A percentile compares a stretch with the other conserved stretches of the same genome.
These are phyloP conservation scores for Charaxes varanes DNA, from an alignment of 1,140 invertebrate species.

Conservation along the genomic window DNA sequence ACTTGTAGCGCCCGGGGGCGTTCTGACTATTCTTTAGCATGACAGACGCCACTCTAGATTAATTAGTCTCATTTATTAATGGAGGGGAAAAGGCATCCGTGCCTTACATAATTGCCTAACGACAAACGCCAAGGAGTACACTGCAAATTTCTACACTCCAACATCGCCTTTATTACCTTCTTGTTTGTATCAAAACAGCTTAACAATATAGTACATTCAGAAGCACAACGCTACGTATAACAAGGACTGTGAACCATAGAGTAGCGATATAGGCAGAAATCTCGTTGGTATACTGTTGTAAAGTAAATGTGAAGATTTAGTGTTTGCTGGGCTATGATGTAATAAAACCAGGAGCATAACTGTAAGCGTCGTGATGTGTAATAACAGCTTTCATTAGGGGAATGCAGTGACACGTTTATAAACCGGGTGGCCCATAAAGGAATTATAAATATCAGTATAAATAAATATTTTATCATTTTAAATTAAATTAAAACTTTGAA, in stretches of 20 bases:
- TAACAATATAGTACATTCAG: slow-evolving; percentile 5
- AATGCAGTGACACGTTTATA: slow-evolving; percentile 9
- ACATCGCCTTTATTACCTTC: slow-evolving; percentile 8
- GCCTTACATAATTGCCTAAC: slow-evolving; percentile 18
- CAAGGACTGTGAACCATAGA: slow-evolving; percentile 6
- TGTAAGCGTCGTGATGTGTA: slow-evolving; percentile 14
- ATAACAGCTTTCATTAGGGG: slow-evolving; percentile 19
- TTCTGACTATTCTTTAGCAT: slow-evolving; percentile 62
- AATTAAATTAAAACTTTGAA: no score
- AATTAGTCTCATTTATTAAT: slow-evolving; percentile 65
- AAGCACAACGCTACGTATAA: not conserved
- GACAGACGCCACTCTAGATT: slow-evolving; percentile 63
- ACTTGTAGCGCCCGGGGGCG: slow-evolving; percentile 39
- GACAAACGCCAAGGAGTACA: slow-evolving; percentile 3
- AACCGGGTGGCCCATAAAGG: slow-evolving; percentile 10
- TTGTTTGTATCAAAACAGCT: slow-evolving; percentile 1
- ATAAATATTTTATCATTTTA: no score
- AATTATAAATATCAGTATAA: no score
- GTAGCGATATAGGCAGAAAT: not conserved
- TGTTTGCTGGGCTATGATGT: slow-evolving; percentile 9
- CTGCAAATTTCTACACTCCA: slow-evolving; percentile 3
- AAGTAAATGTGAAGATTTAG: not conserved
- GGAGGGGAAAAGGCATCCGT: slow-evolving; percentile 38
- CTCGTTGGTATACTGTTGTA: slow-evolving; percentile 1
- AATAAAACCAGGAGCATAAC: slow-evolving; percentile 13